These are phyloP conservation scores for Trissoscelio sp. DNA, from an alignment of 2,888 invertebrate genomes.

Conservation along the genomic window DNA sequence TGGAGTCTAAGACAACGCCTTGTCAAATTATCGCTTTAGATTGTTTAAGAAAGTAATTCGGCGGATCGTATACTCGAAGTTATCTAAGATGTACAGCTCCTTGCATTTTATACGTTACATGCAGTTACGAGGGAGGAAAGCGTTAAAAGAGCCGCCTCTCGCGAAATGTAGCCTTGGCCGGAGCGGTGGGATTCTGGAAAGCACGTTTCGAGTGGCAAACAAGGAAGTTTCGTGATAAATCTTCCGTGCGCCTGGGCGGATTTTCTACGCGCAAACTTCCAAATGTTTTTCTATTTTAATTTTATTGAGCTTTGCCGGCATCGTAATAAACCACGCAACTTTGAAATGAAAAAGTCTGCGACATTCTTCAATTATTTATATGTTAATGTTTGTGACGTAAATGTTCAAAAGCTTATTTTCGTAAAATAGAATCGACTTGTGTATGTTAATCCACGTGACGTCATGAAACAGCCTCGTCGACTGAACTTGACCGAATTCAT, in stretches of 20 bases:
- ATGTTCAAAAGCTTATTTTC: no score
- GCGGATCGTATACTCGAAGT: slow-evolving; percentile 13
- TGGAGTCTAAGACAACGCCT: slow-evolving; percentile 1
- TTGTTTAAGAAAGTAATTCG: slow-evolving; percentile 24
- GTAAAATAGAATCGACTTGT: no score
- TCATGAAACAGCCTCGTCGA: slow-evolving; percentile 19
- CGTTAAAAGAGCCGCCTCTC: slow-evolving; percentile 37
- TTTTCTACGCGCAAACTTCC: slow-evolving; percentile 39
- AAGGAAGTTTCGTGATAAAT: slow-evolving; percentile 58
- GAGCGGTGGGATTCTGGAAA: slow-evolving; percentile 16
- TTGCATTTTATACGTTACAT: slow-evolving; percentile 38
- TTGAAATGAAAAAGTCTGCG: slow-evolving; percentile 6
- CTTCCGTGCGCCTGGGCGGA: slow-evolving; percentile 17
- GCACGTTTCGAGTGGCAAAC: slow-evolving; percentile 54
- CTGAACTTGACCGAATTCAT: slow-evolving; percentile 72
- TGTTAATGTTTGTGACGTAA: no score
- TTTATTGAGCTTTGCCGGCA: slow-evolving; percentile 20
- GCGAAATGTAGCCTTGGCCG: slow-evolving; percentile 34
- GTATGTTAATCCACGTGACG: slow-evolving; percentile 31
- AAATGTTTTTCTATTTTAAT: slow-evolving; percentile 44
- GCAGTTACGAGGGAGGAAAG: slow-evolving; percentile 34
- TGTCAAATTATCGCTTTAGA: slow-evolving; percentile 35
- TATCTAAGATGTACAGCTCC: slow-evolving; percentile 32
- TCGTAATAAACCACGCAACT: slow-evolving; percentile 26
- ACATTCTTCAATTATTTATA: no score